Evolutionary conservation across 2,888 invertebrate genomes (phyloP), one percentile per base, ranked within the genome.

Genomic region (Apodemia duryi): DNA sequence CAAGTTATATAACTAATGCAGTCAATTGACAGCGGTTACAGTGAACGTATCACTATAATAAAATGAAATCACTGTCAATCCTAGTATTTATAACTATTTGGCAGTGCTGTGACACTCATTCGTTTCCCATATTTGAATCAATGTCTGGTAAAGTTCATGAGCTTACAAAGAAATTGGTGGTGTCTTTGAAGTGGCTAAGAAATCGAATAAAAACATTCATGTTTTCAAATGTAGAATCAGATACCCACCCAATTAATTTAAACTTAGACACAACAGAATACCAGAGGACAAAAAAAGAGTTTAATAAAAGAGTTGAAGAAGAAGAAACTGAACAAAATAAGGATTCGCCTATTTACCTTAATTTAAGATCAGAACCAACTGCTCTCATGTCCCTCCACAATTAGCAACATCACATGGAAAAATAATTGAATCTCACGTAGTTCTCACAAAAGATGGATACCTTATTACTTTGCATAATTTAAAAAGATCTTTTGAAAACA

Each of bases 401-500:
- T 72, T 88, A 60, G 81, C 81, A 2, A 72, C 70, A 2, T 68
- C 79, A 7, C 86, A 88, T 51, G 84, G 86, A n/a, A 77, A 78
- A 52, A 73, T 72, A 51, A 72, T 84, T 32, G 84, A 87, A 65
- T 78, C 86, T 0, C 86, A 88, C 67, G 65, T 79, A 1, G 77
- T 88, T 28, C 71, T 76, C 46, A 83, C 87, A 4, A 75, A 70
- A 62, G 88, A 88, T 62, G 86, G 86, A 1, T 88, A 85, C 65
- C 70, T 84, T 38, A 72, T 88, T 13, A 88, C 84, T 7, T 61
- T 84, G 32, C 86, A 88, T 73, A 77, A 86, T 11, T 68, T 86
- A 65, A 66, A 75, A 66, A 71, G 71, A 2, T 63, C 69, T 21
- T 63, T 62, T 54, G 6, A 61, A 9, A 43, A 38, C 1, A 66